A percentile compares a stretch with the other conserved stretches of the same genome.
Conservation (phyloP, 2,888 invertebrate species). For the Timandra comae region DNA sequence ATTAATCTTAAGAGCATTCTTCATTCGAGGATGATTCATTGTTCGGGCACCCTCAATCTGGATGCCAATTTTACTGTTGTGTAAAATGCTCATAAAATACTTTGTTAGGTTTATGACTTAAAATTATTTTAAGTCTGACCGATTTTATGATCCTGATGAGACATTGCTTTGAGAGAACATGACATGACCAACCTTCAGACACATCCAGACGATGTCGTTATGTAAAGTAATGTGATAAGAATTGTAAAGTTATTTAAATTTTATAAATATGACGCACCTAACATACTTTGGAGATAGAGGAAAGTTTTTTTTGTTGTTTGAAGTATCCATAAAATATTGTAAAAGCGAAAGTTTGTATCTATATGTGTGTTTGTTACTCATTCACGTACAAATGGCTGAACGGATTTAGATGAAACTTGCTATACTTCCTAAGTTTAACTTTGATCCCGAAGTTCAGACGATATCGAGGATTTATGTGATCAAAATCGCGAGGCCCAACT, state of each 20-base stretch:
- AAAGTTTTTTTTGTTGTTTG: too few relatives aligned
- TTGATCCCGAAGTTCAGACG: too few relatives aligned
- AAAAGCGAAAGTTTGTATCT: too few relatives aligned
- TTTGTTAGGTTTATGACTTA: constrained; percentile 39
- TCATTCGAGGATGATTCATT: constrained; percentile 36
- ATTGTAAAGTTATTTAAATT: neutral
- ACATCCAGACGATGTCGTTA: neutral
- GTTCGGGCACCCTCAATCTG: constrained; percentile 34
- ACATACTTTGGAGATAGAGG: too few relatives aligned
- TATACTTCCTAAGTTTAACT: too few relatives aligned
- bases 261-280: too few relatives aligned
- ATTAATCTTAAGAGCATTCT: constrained; percentile 8
- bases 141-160: constrained; percentile 28
- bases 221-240: neutral
- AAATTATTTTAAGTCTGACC: constrained; percentile 33
- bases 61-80: constrained; percentile 52
- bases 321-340: too few relatives aligned
- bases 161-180: constrained; percentile 17
- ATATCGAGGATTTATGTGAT: too few relatives aligned
- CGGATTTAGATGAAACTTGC: too few relatives aligned
- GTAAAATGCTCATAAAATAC: constrained; percentile 47
- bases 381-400: too few relatives aligned
- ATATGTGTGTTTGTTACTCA: too few relatives aligned
- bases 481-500: too few relatives aligned
- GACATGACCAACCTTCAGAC: constrained; percentile 13